These are phyloP conservation scores for Cotesia vestalis DNA, from an alignment of 1,140 invertebrate species.

Conservation along the genomic window DNA sequence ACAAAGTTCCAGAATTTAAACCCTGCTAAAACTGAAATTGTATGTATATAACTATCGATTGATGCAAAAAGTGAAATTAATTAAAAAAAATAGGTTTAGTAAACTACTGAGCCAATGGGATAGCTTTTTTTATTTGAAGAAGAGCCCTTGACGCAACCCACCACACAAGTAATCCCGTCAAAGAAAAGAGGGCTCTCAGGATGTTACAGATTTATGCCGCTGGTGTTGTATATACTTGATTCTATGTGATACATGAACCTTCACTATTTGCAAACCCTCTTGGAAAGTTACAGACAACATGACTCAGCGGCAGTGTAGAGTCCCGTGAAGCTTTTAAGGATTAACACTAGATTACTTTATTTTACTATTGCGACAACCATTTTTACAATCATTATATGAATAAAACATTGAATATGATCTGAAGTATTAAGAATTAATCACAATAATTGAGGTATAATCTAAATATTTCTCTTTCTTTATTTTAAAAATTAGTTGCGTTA, in stretches of 20 bases:
- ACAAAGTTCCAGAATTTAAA: too few relatives aligned
- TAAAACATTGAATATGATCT: not conserved
- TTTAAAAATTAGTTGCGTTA: too few relatives aligned
- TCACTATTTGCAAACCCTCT: conserved; percentile 24
- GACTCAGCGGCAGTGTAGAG: conserved; percentile 32
- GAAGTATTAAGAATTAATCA: not conserved
- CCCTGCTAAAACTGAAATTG: too few relatives aligned
- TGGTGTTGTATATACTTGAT: conserved; percentile 12
- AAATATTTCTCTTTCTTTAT: not conserved
- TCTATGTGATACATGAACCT: conserved; percentile 12
- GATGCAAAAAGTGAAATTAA: conserved; percentile 25
- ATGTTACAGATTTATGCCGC: conserved; percentile 40
- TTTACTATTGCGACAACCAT: conserved; percentile 1
- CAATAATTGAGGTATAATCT: not conserved
- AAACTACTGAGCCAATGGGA: not conserved
- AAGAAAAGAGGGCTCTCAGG: conserved; percentile 32
- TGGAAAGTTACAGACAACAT: conserved; percentile 20
- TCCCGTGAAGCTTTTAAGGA: conserved; percentile 34
- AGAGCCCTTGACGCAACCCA: conserved; percentile 9
- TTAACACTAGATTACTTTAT: conserved; percentile 39
- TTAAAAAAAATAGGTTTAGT: conserved; percentile 16
- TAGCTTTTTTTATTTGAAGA: conserved; percentile 16
- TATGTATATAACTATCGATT: not conserved
- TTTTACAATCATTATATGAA: not conserved
- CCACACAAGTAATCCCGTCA: conserved; percentile 43